These are phyloP conservation scores for Anabacerthia variegaticeps DNA, from an alignment of 2,797 vertebrate genomes.

Conservation along the genomic window DNA sequence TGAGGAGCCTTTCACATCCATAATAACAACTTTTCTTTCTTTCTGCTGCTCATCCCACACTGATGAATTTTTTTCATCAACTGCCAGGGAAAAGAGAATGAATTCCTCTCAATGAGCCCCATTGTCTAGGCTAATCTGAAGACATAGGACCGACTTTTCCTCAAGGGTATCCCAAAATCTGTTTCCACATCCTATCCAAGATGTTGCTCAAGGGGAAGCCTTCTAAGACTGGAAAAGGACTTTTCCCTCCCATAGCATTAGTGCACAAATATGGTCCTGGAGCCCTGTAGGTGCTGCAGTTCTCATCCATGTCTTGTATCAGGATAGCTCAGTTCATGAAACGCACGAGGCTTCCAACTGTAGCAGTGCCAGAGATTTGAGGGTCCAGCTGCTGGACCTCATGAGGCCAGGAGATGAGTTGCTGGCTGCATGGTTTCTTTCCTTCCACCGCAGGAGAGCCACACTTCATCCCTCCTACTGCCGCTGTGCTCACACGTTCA, in stretches of 20 bases:
- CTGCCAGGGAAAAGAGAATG: not conserved
- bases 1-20: not conserved
- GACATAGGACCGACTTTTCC: not conserved
- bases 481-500: fast-evolving
- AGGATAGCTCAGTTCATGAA: not conserved
- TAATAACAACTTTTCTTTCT: not conserved
- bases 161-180: not conserved
- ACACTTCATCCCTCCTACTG: fast-evolving
- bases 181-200: not conserved
- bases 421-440: not conserved
- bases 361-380: fast-evolving
- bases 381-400: not conserved
- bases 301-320: not conserved
- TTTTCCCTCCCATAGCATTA: not conserved
- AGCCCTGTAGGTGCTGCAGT: not conserved
- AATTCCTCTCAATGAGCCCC: not conserved
- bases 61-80: not conserved
- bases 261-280: not conserved
- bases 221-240: not conserved
- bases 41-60: not conserved
- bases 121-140: not conserved
- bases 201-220: not conserved
- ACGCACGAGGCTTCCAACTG: not conserved
- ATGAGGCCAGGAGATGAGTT: not conserved
- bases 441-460: not conserved